Percentiles rank a stretch among this genome's conserved stretches.
Conservation (phyloP, 1,140 invertebrate genomes). For the Pogonomyrmex californicus region DNA sequence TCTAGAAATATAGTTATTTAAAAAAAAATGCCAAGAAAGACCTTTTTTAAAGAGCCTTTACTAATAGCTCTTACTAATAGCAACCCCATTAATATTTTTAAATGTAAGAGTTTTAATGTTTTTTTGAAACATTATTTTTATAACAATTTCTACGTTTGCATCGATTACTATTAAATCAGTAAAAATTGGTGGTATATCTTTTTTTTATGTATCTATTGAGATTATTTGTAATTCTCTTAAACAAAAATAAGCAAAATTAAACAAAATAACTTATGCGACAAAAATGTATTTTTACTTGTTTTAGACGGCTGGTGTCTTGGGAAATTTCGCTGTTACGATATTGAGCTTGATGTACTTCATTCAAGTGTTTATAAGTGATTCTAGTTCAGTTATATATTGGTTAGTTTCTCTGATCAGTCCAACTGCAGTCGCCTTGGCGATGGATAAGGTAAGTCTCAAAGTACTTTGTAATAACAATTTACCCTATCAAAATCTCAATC, state of each 20-base stretch:
- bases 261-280: not conserved
- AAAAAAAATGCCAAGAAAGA: no score
- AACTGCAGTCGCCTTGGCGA: conserved; percentile 93
- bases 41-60: no score
- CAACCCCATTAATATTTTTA: not conserved
- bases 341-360: conserved; percentile 93
- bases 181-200: no score
- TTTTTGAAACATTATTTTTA: not conserved
- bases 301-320: conserved; percentile 93
- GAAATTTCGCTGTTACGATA: conserved; percentile 92
- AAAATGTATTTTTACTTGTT: conserved; percentile 64
- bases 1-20: no score
- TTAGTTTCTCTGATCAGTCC: conserved; percentile 93
- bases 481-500: not conserved
- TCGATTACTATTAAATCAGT: no score
- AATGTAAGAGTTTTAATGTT: conserved; percentile 2
- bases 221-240: conserved; percentile 6
- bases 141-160: not conserved
- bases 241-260: not conserved
- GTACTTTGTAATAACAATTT: conserved; percentile 20
- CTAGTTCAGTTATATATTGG: conserved; percentile 90
- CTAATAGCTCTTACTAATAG: no score
- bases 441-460: conserved; percentile 91
- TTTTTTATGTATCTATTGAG: no score
- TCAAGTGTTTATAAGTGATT: conserved; percentile 91